Evolutionary conservation across 2,113 vertebrate genomes (phyloP).

Genomic region (Epinephelus fuscoguttatus): DNA sequence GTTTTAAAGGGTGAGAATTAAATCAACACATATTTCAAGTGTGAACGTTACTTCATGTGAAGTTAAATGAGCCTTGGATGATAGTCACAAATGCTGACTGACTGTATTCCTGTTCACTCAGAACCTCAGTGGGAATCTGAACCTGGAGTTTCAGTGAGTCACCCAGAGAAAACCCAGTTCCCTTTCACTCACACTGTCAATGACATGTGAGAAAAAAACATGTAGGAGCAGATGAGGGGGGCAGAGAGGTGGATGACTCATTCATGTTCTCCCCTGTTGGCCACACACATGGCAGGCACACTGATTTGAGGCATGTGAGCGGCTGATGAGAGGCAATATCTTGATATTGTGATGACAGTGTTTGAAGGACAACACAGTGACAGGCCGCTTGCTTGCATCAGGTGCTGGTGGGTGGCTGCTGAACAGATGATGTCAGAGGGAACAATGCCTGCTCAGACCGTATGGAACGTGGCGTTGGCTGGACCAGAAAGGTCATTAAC

Average conservation of each 20-base stretch:
- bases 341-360: constrained; percentile 27
- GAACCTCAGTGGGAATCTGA: constrained; percentile 42
- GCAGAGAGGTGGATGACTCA: constrained; percentile 63
- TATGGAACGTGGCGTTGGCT: constrained; percentile 38
- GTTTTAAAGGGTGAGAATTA: not conserved
- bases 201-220: constrained; percentile 8
- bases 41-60: constrained; percentile 20
- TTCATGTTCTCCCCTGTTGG: not conserved
- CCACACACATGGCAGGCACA: not conserved
- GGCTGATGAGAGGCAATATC: constrained; percentile 1
- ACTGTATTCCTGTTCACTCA: constrained; percentile 41
- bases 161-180: constrained; percentile 35
- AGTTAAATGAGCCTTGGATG: constrained; percentile 22
- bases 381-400: constrained; percentile 40
- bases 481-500: constrained; percentile 70
- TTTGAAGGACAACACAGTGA: constrained; percentile 36
- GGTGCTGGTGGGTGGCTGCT: constrained; percentile 65
- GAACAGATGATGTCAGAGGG: constrained; percentile 56
- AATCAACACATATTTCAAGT: not conserved
- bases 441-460: constrained; percentile 39
- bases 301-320: not conserved
- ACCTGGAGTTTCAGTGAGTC: constrained; percentile 53
- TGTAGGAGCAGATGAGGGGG: constrained; percentile 38
- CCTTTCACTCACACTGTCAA: constrained; percentile 48
- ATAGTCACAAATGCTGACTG: constrained; percentile 37